phyloP scores from a whole-genome alignment of 2,797 vertebrate genomes.

The Gambelia wislizenii region DNA sequence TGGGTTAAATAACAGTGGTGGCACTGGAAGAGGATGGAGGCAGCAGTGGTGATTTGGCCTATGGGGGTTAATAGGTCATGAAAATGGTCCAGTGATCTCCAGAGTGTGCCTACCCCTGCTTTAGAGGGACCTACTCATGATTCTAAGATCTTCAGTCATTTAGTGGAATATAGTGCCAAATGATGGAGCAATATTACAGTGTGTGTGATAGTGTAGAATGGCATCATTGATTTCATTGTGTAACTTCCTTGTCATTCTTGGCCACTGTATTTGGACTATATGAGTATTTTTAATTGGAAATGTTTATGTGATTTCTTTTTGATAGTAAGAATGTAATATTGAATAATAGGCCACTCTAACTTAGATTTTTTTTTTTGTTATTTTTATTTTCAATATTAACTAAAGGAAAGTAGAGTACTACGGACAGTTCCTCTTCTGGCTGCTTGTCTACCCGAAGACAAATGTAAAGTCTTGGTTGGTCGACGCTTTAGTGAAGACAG shows the following conservation, averaged over 20 bases:
- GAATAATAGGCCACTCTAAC: slow-evolving; percentile 38
- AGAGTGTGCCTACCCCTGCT: no score
- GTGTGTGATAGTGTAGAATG: neutral
- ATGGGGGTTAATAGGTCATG: no score
- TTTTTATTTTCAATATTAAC: slow-evolving; percentile 48
- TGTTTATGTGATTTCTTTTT: neutral
- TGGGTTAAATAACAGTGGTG: no score
- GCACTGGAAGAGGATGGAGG: no score
- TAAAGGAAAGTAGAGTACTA: slow-evolving; percentile 92
- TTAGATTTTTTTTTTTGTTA: slow-evolving; percentile 49
- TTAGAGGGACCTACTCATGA: neutral
- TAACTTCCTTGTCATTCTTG: neutral
- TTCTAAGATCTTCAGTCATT: neutral
- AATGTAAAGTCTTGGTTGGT: slow-evolving; percentile 92
- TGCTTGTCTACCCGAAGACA: slow-evolving; percentile 91
- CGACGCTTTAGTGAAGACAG: slow-evolving; percentile 93
- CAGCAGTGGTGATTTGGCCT: no score
- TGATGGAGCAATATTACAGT: neutral
- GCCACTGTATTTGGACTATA: neutral
- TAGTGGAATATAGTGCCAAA: neutral
- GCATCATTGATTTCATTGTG: neutral
- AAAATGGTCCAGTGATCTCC: no score
- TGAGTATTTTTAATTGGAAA: neutral
- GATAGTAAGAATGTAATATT: slow-evolving; percentile 32
- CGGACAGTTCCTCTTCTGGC: slow-evolving; percentile 93